Base-by-base conservation (phyloP, 2,113 vertebrate species). In the Dendropsophus ebraccatus region DNA sequence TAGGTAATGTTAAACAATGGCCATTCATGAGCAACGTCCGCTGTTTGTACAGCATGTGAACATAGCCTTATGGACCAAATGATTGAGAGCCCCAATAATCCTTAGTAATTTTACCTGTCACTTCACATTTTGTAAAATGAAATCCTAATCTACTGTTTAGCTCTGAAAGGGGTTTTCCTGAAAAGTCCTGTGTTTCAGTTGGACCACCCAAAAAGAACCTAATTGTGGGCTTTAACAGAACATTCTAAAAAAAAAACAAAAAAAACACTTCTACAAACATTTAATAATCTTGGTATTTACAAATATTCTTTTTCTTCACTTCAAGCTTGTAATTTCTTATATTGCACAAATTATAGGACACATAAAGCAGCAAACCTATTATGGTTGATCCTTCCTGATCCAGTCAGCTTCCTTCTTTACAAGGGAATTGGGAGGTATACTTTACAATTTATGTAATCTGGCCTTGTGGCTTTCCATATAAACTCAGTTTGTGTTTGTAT, bases 371-470 rank as follows among this genome's bases (percentile, higher is more conserved):
- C 54, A 47, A 41, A 58, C 7, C 30, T 5, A 56, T 81, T 69
- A 47, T 32, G 45, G 28, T 28, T 2, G 35, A 72, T 56, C 50
- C 50, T 81, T 32, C 37, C n/a, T 11, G 32, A 58, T 28, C 35
- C 32, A 77, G 16, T 65, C 75, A 76, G 21, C 14, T 25, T 17
- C n/a, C 25, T 54, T 21, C 37, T 85, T 85, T 79, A 85, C 84
- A 85, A 72, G 62, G 45, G 58, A 52, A 47, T 47, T 72, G 76
- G 75, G 32, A 65, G 88, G 45, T 52, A 87, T 87, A 41, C 35
- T 89, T 86, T 87, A 89, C 87, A 91, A 89, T 45, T 82, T 85
- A 86, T 89, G 79, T 85, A 93, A 91, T 89, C 85, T 90, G 90
- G 88, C 85, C 91, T 89, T 88, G 76, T 85, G 89, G 87, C 90